Base-by-base conservation (phyloP, 2,113 vertebrate species). In the Ceyx melanurus region DNA sequence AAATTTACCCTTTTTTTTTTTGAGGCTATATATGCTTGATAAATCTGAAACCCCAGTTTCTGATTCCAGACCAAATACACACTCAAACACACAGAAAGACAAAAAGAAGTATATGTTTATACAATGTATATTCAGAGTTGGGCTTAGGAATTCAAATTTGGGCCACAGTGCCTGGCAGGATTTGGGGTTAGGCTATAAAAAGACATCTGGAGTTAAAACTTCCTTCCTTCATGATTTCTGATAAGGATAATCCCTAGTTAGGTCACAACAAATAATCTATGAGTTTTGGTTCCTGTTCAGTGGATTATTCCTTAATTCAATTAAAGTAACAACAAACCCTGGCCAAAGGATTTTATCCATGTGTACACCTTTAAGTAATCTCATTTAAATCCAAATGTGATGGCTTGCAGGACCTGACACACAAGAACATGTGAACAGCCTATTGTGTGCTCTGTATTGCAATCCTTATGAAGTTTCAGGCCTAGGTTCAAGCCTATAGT, bases 281-380 rank as follows among this genome's bases (percentile, higher is more conserved):
- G 13, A 77, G 46, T 60, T 92, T 85, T 89, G 21, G n/a, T 77
- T 92, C 82, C 81, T 82, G 29, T 67, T 87, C 60, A 71, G 68
- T 53, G 67, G 60, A 82, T 89, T 94, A 90, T 71, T 92, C 58
- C 51, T 85, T 74, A 95, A 95, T 80, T 88, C 26, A 71, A 66
- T 91, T 91, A 85, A 85, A 92, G 65, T 67, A 75, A 58, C 46
- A 89, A 46, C 22, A 90, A 79, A 33, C 3, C 4, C 42, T 10
- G 16, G 42, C 23, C 5, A 7, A 76, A 48, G 9, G 70, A 75
- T 81, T 83, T 86, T 86, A 76, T 76, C 67, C 12, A 8, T 54
- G 42, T 16, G 28, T 58, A 60, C 28, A 79, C 28, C 74, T 93
- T 58, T 73, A 82, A 82, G 60, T 77, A 93, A 92, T 74, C 60